Evolutionary conservation across 2,797 vertebrate genomes (phyloP).

Genomic region (Oryzias dopingdopingensis): DNA sequence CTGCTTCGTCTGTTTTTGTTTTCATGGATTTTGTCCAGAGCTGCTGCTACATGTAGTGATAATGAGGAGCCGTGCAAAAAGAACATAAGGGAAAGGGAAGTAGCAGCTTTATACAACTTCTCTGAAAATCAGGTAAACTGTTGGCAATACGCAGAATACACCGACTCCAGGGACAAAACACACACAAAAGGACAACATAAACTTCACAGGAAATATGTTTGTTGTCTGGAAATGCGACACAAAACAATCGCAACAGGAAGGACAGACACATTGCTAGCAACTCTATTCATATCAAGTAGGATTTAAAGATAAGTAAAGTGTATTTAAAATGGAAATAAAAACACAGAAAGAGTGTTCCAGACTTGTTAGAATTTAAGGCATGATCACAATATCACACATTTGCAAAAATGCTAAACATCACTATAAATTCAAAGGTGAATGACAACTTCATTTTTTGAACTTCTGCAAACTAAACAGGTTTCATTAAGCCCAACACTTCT

Average conservation of each 20-base stretch:
- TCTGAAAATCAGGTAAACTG: conserved; percentile 25
- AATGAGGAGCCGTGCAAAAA: conserved; percentile 25
- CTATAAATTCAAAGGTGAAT: too few relatives aligned
- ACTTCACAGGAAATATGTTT: neutral
- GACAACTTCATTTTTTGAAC: too few relatives aligned
- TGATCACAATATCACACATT: too few relatives aligned
- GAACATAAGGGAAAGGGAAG: conserved; percentile 18
- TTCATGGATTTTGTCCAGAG: conserved; percentile 39
- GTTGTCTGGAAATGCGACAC: neutral
- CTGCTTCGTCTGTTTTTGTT: conserved; percentile 40
- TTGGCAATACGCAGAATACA: conserved; percentile 7
- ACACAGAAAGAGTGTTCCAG: too few relatives aligned
- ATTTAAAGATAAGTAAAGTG: too few relatives aligned
- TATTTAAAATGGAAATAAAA: too few relatives aligned
- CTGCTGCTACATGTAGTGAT: conserved; percentile 59
- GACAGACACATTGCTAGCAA: conserved; percentile 1
- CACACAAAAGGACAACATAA: neutral
- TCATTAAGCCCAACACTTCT: too few relatives aligned
- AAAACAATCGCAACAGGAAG: neutral
- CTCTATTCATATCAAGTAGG: neutral
- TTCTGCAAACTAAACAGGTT: too few relatives aligned
- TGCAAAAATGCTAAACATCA: too few relatives aligned
- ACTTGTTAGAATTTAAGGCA: too few relatives aligned
- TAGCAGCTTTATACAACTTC: conserved; percentile 25
- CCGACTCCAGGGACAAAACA: neutral